Base-by-base conservation (phyloP, 2,888 invertebrate species). In the Cheilosia scutellata region DNA sequence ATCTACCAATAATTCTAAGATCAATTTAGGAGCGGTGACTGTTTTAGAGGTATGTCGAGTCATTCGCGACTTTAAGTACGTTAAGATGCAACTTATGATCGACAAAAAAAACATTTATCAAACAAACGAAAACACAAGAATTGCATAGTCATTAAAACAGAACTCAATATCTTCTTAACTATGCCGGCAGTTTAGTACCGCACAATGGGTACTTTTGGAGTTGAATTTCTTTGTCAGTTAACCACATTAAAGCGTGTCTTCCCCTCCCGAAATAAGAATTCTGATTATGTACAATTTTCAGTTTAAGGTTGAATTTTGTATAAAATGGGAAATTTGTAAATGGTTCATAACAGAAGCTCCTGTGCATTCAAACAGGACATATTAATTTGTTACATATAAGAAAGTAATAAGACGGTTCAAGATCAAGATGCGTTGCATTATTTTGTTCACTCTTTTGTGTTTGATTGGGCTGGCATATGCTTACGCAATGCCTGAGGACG, bases 371-470 rank as follows among this genome's bases (percentile, higher is more conserved):
- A 5, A 27, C 25, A 27, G 11, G 13, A 27, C 11, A 25, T 11
- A 51, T 25, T n/a, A n/a, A 51, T 5, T 27, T 29, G 11, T 4
- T 51, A 40, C 49, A 27, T 4, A n/a, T 1, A 9, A 25, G 2
- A 13, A 13, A 25, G 4, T 5, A 51, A 25, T 11, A 51, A 25
- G 13, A 29, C 40, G 25, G 40, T 40, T 6, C 16, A 27, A 53
- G 51, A 66, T 66, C 16, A 27, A 53, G 51, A 66, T 66, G 66
- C 66, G 66, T 37, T 66, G 40, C 37, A 20, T 53, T 40, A 16
- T 53, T 42, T 66, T 66, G 7, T 42, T 66, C 9, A 9, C 29
- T n/a, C 5, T 51, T 29, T 40, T 66, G 40, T 66, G 27, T 6
- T 40, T 66, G 6, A 7, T 66, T 51, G 66, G 66, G 40, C 0